phyloP scores from a whole-genome alignment of 2,113 vertebrate genomes.

The Muscicapa adusta region DNA sequence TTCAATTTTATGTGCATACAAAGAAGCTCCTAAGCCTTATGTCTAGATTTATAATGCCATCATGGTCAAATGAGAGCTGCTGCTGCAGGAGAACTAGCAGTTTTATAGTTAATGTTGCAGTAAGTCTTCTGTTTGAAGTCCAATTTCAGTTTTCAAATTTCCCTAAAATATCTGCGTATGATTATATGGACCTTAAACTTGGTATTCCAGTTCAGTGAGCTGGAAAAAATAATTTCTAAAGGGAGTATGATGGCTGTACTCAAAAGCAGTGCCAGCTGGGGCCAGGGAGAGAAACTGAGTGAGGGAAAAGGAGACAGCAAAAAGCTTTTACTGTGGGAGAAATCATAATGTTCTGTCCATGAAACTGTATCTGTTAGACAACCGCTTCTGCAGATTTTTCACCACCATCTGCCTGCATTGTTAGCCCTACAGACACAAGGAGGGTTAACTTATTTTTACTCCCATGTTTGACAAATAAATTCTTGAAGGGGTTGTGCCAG shows the following conservation, averaged over 20 bases:
- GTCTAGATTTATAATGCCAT: not conserved
- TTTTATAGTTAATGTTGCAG: conserved; percentile 28
- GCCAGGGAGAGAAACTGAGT: not conserved
- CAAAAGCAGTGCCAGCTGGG: conserved; percentile 18
- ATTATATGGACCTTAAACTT: conserved; percentile 27
- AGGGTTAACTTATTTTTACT: not conserved
- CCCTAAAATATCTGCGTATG: not conserved
- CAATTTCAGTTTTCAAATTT: conserved; percentile 15
- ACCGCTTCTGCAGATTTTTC: not conserved
- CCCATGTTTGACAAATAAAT: not conserved
- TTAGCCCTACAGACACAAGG: not conserved
- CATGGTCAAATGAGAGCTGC: not conserved
- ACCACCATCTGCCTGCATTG: not conserved
- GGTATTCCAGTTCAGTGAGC: conserved; percentile 36
- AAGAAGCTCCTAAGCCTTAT: not conserved
- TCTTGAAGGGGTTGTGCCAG: not conserved
- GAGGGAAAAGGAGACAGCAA: not conserved
- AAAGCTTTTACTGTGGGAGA: not conserved
- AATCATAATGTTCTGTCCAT: not conserved
- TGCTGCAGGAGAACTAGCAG: not conserved
- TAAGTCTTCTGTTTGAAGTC: conserved; percentile 20
- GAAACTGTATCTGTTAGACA: not conserved
- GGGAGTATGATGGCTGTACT: not conserved
- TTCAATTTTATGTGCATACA: not conserved
- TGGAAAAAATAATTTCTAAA: conserved; percentile 28